Evolutionary conservation across 2,888 invertebrate genomes (phyloP), one percentile per base, ranked within the genome.

Genomic region (Onchidella celtica): DNA sequence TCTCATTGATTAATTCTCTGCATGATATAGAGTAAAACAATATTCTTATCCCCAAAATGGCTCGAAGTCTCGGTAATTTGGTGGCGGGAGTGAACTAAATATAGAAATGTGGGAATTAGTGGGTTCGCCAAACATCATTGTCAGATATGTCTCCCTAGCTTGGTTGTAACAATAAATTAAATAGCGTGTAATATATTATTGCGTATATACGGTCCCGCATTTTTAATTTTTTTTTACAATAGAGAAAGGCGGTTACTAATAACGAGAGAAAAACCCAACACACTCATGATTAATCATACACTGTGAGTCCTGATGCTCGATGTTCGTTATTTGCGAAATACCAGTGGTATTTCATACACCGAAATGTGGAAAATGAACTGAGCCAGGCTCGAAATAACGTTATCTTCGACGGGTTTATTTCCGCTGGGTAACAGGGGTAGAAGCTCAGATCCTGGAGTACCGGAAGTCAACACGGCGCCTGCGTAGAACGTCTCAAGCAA

Each of bases 401-500:
- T 40, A 65, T 65, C 3, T 1, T 6, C 27, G 75, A 34, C 65
- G 75, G 65, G 65, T 36, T 65, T 66, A 75, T 32, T 75, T 63
- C 47, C 4, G 9, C 21, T 1, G 14, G 34, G 14, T 2, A 40
- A 1, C 3, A 47, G 75, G 65, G 65, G 63, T 75, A 32, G 32
- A n/a, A 55, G 34, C n/a, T 21, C 29, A n/a, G 40, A 36, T 61
- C 47, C 21, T 75, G 47, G 38, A 78, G 70, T 36, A 68, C 78
- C 78, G 72, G 70, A 65, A 72, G 72, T 34, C 32, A 36, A n/a
- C 29, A 14, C 24, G 80, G 87, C 87, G 89, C 88, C 85, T 90
- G 91, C 91, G 91, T 87, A 88, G 84, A 85, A 78, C 78, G 84
- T 86, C 87, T 88, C 87, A 77, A 86, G 89, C 88, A 89, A 89